Evolutionary conservation across 1,140 invertebrate genomes (phyloP).

Genomic region (Pseudobourletiella spinata): DNA sequence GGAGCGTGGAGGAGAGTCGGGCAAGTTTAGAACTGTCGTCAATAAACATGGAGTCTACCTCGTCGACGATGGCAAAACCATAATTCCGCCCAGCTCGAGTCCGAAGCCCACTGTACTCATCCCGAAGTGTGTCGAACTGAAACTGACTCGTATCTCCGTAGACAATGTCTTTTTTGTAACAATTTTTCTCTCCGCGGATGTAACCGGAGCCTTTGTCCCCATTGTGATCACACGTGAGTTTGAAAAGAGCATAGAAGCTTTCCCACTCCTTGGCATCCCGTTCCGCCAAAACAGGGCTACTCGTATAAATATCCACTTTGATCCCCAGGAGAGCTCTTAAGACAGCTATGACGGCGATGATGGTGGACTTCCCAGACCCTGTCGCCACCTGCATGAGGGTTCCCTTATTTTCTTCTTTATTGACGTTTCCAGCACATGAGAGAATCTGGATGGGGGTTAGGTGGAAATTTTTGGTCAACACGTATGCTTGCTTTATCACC

Average conservation of each 20-base stretch:
- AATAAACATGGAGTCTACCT: constrained; percentile 26
- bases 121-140: constrained; percentile 17
- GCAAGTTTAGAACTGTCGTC: constrained; percentile 17
- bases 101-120: constrained; percentile 15
- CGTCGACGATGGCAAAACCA: constrained; percentile 14
- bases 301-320: constrained; percentile 11
- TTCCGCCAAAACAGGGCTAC: constrained; percentile 14
- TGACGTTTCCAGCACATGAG: not conserved
- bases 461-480: not conserved
- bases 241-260: constrained; percentile 1
- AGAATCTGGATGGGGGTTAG: constrained; percentile 12
- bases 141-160: constrained; percentile 21
- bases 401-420: not conserved
- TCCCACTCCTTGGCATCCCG: constrained; percentile 10
- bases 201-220: not conserved
- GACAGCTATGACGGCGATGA: constrained; percentile 9
- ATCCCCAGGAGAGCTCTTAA: not conserved
- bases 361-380: constrained; percentile 17
- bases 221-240: constrained; percentile 11
- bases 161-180: constrained; percentile 18
- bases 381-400: constrained; percentile 16
- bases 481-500: not conserved
- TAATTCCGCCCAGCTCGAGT: constrained; percentile 3
- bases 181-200: not conserved
- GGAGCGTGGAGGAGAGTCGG: constrained; percentile 7